A percentile compares a stretch with the other conserved stretches of the same genome.
phyloP scores from a whole-genome alignment of 2,888 invertebrate genomes.

The Sericinus montela region DNA sequence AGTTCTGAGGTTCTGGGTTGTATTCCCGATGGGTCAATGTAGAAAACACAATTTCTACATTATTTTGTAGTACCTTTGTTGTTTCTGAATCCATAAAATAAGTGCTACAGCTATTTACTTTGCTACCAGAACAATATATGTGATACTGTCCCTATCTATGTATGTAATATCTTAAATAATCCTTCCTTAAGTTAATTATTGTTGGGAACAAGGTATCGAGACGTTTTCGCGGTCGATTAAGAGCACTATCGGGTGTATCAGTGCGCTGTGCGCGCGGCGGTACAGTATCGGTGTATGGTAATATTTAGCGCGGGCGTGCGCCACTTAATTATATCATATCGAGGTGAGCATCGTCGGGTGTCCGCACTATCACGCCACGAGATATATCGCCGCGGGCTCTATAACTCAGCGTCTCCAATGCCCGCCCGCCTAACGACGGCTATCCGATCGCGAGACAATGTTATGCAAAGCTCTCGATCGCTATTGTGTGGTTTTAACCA shows the following conservation, averaged over 20 bases:
- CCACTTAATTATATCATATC: conserved; percentile 13
- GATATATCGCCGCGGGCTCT: neutral
- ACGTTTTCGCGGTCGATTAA: neutral
- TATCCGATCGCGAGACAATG: neutral
- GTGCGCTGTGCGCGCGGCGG: conserved; percentile 1
- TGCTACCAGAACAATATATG: too few relatives aligned
- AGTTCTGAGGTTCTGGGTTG: too few relatives aligned
- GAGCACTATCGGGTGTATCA: conserved; percentile 1
- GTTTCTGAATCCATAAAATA: too few relatives aligned
- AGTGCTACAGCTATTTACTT: too few relatives aligned
- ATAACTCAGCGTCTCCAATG: neutral
- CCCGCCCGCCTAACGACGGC: neutral
- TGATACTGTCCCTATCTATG: too few relatives aligned
- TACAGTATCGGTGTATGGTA: conserved; percentile 49
- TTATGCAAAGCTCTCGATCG: neutral
- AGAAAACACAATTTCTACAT: too few relatives aligned
- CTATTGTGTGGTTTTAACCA: neutral
- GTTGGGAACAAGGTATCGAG: neutral
- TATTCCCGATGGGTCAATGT: too few relatives aligned
- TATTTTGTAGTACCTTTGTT: too few relatives aligned
- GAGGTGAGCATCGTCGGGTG: conserved; percentile 4
- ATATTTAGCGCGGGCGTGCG: conserved; percentile 38
- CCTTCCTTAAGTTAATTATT: neutral
- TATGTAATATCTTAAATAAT: too few relatives aligned
- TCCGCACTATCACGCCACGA: neutral